Evolutionary conservation across 2,113 vertebrate species (phyloP).

Genomic region (Otus sunia): DNA sequence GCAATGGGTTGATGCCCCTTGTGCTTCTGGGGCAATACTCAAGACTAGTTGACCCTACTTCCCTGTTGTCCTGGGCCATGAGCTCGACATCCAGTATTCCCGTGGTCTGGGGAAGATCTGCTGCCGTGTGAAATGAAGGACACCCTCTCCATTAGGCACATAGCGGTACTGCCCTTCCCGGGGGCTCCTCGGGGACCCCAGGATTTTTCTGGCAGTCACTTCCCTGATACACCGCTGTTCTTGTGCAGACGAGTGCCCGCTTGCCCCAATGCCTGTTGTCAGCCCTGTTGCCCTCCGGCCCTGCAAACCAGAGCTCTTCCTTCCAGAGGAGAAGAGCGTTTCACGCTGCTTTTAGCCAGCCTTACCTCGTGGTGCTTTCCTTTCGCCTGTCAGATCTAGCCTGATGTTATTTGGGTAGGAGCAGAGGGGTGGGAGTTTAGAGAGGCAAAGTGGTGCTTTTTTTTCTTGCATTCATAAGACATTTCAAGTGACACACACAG

Average conservation of each 20-base stretch:
- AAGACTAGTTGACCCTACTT: not conserved
- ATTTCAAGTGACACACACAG: conserved; percentile 18
- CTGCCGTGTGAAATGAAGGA: not conserved
- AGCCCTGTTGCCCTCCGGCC: fast-evolving
- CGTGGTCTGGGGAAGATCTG: not conserved
- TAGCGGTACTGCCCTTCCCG: not conserved
- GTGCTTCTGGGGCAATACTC: not conserved
- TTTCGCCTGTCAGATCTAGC: not conserved
- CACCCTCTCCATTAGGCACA: not conserved
- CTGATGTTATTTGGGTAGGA: conserved; percentile 12
- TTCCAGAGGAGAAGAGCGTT: not conserved
- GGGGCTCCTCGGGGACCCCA: not conserved
- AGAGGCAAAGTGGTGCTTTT: not conserved
- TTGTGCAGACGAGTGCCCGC: not conserved
- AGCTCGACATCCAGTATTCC: not conserved
- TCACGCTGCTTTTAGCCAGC: not conserved
- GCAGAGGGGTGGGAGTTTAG: conserved; percentile 13
- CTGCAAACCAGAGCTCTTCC: fast-evolving
- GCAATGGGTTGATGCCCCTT: not conserved
- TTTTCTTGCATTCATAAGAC: not conserved
- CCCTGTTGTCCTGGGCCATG: not conserved
- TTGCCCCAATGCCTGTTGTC: fast-evolving
- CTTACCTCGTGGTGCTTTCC: not conserved
- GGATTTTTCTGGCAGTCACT: not conserved
- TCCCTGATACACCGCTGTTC: not conserved